Percentiles rank a stretch among this genome's conserved stretches.
Evolutionary conservation across 2,113 vertebrate genomes (phyloP).

Genomic region (Oncorhynchus nerka): DNA sequence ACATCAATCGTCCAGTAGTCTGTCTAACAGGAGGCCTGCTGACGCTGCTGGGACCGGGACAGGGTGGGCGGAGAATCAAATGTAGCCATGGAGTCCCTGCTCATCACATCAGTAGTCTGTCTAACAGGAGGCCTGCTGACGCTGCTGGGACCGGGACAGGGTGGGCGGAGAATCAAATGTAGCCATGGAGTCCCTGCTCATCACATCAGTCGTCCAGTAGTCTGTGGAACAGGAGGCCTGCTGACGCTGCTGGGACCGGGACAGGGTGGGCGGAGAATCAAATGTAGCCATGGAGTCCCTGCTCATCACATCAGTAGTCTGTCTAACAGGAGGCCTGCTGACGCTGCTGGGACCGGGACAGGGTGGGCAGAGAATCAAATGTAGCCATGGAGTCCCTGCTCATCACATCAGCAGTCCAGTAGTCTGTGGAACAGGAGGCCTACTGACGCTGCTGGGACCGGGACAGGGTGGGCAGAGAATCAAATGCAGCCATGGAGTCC

Average conservation of each 20-base stretch:
- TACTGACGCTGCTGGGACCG: slow-evolving; percentile 34
- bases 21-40: slow-evolving; percentile 44
- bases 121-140: slow-evolving; percentile 46
- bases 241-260: slow-evolving; percentile 33
- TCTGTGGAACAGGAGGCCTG: slow-evolving; percentile 43
- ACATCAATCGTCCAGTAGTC: slow-evolving; percentile 32
- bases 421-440: slow-evolving; percentile 43
- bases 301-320: slow-evolving; percentile 56
- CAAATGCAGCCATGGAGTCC: too few species aligned
- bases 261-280: not conserved
- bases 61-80: not conserved
- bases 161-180: not conserved
- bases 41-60: slow-evolving; percentile 31
- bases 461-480: not conserved
- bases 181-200: slow-evolving; percentile 30
- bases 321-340: slow-evolving; percentile 45
- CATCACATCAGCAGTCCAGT: slow-evolving; percentile 47
- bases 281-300: not conserved
- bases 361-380: not conserved
- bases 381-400: too few species aligned
- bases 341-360: slow-evolving; percentile 27
- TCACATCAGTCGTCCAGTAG: slow-evolving; percentile 38
- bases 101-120: slow-evolving; percentile 57
- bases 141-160: slow-evolving; percentile 21
- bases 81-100: not conserved